Base-by-base conservation (phyloP, 53 echinoderm and acorn worm species). In the Antedon mediterranea region DNA sequence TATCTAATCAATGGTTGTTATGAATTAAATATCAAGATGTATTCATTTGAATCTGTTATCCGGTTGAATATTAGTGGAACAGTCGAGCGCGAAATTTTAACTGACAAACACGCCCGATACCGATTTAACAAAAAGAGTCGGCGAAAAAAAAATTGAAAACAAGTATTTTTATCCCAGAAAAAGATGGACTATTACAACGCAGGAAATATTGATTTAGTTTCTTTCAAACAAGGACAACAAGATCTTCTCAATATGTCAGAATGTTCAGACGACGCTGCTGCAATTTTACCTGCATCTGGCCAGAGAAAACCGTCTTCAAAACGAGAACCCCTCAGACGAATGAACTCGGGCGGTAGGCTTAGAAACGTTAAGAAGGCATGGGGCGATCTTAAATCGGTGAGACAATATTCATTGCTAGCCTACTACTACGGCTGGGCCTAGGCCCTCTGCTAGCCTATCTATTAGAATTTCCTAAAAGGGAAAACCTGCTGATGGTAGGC, bases 381-480 rank as follows among this genome's bases (percentile, higher is more conserved):
- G 91, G 94, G 91, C 31, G 81, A 86, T 26, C 89, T 94, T 80
- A 94, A 94, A 81, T 82, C 94, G 80, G 90, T 90, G 81, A 78
- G 80, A n/a, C n/a, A n/a, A n/a, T n/a, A n/a, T 41, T 13, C 41
- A 3, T 57, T 57, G 37, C 11, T 37, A 37, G 37, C 37, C 11
- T 37, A 57, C 15, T 13, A 23, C 57, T 11, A 57, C 20, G 57
- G 14, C 23, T 57, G 57, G 57, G 57, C 57, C 57, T 57, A 57
- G 57, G 57, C 20, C 23, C n/a, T n/a, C n/a, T n/a, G n/a, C n/a
- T n/a, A n/a, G n/a, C n/a, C n/a, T n/a, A n/a, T n/a, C n/a, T n/a
- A n/a, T n/a, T n/a, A n/a, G n/a, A n/a, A n/a, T n/a, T n/a, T n/a
- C n/a, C n/a, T n/a, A n/a, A n/a, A n/a, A n/a, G n/a, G n/a, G n/a